Percentiles rank a stretch among this genome's conserved stretches.
Evolutionary conservation across 2,797 vertebrate genomes (phyloP).

Genomic region (Thaleichthys pacificus): DNA sequence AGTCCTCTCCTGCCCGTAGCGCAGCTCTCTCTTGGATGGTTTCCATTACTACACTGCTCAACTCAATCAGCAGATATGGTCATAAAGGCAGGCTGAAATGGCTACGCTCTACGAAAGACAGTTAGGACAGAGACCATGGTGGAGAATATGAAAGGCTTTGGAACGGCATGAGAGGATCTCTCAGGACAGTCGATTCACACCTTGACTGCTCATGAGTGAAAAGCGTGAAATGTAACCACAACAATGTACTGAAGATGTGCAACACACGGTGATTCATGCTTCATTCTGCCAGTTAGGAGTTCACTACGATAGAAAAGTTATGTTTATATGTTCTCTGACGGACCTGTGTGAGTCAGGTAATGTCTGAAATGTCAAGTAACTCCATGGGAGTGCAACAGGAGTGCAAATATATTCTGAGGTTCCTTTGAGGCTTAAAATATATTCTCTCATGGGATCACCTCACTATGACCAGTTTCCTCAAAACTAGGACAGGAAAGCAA

Average conservation of each 20-base stretch:
- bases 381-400: conserved; percentile 1
- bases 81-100: conserved; percentile 42
- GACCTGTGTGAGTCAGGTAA: no score
- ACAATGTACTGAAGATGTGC: background rate
- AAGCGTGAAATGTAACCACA: background rate
- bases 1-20: background rate
- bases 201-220: conserved; percentile 1
- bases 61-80: conserved; percentile 59
- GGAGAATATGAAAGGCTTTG: background rate
- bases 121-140: conserved; percentile 12
- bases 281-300: no score
- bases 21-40: conserved; percentile 54
- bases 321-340: no score
- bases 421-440: conserved; percentile 48
- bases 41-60: conserved; percentile 66
- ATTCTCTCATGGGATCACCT: conserved; percentile 52
- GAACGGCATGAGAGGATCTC: background rate
- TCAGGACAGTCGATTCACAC: conserved; percentile 5
- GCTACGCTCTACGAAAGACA: conserved; percentile 33
- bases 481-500: conserved; percentile 43
- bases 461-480: conserved; percentile 37
- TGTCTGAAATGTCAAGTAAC: background rate
- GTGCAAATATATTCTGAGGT: conserved; percentile 37
- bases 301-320: no score
- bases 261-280: no score